Base-by-base conservation (phyloP, 2,113 vertebrate genomes). In the Phrynosoma blainvillii region DNA sequence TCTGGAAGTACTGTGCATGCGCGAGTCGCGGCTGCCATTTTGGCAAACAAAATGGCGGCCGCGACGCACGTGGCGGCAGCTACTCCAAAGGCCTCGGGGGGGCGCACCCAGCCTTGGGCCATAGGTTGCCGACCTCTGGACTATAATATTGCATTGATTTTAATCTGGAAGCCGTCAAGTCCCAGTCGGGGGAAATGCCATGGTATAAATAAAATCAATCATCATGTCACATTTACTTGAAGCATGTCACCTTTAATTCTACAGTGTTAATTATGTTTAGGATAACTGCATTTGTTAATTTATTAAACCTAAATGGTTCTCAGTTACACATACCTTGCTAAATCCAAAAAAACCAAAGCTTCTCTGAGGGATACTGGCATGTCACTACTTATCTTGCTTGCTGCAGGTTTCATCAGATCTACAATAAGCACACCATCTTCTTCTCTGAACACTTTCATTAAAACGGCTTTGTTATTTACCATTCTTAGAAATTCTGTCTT, bases 311-410 rank as follows among this genome's bases (percentile, higher is more conserved):
- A 6, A 40, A 86, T 70, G 23, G 14, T 32, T 71, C 70, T n/a
- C 32, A 89, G 92, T 79, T 36, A 92, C 18, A 93, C 95, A 8
- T 96, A 98, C 99, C 97, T 98, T 95, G 99, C 98, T 82, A 99
- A 93, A 71, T 98, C 97, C 87, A 97, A 95, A 92, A 98, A 98
- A 88, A 99, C 97, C 23, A 99, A 96, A 12, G 98, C 96, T 91
- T 99, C 98, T 89, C 96, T 96, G 88, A 99, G 89, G 82, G 98
- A 99, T 65, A 97, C 75, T 27, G 98, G 96, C 84, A 97, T 92
- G 32, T 96, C 94, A 91, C 71, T 97, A 77, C 87, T 95, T 32
- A 94, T 93, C 94, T 96, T 96, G 91, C 96, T 96, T 92, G 95
- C 91, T 6, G 97, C 94, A 81, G 95, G 94, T 92, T 98, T 99